Percentiles rank a stretch among this genome's conserved stretches.
Conservation (phyloP, 2,888 invertebrate species). For the Cheilosia urbana region DNA sequence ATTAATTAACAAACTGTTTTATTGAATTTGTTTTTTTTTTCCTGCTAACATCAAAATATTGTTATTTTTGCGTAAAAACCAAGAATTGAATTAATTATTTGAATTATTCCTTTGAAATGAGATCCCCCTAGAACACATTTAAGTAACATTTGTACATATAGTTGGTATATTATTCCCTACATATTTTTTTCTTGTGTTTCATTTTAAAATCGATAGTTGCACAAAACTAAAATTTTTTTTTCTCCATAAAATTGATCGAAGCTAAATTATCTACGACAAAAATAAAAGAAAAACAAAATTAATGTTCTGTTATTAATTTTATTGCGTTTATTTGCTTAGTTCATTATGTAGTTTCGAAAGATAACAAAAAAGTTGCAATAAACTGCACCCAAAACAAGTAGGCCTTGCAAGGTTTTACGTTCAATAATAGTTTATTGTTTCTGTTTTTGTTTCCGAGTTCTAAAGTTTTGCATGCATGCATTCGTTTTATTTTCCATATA, state of each 20-base stretch:
- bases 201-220: conserved; percentile 47
- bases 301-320: conserved; percentile 21
- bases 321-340: conserved; percentile 42
- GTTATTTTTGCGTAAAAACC: conserved; percentile 30
- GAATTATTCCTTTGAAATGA: conserved; percentile 29
- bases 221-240: conserved; percentile 44
- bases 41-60: conserved; percentile 24
- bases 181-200: neutral
- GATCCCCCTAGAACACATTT: conserved; percentile 9
- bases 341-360: conserved; percentile 37
- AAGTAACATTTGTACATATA: conserved; percentile 56
- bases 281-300: neutral
- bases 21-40: conserved; percentile 27
- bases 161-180: conserved; percentile 21
- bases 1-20: conserved; percentile 15
- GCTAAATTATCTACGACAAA: conserved; percentile 5
- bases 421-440: conserved; percentile 14
- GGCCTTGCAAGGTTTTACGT: conserved; percentile 53
- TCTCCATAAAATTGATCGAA: neutral
- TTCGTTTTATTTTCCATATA: conserved; percentile 18
- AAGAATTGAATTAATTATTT: conserved; percentile 47
- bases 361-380: conserved; percentile 38
- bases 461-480: conserved; percentile 54
- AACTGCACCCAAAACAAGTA: conserved; percentile 42
- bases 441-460: conserved; percentile 5